These are phyloP conservation scores for Hartigia nigra DNA, from an alignment of 2,888 invertebrate genomes.

Conservation along the genomic window DNA sequence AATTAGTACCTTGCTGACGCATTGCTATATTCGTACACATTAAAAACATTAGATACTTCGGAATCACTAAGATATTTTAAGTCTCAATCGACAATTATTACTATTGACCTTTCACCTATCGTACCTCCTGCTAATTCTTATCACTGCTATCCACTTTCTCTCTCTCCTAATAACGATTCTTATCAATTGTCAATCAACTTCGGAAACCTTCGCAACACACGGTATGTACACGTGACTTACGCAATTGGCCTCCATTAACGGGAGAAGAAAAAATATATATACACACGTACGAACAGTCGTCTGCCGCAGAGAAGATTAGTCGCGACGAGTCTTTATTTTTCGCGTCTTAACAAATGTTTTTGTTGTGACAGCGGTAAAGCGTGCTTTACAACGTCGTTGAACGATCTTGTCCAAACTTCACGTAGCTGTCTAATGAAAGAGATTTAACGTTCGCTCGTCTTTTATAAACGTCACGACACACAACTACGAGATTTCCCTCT, in stretches of 20 bases:
- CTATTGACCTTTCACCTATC: no score
- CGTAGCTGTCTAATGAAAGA: not conserved
- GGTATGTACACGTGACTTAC: not conserved
- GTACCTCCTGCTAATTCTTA: no score
- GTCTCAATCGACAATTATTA: no score
- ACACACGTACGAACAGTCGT: not conserved
- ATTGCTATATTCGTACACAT: not conserved
- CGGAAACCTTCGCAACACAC: not conserved
- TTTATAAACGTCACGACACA: not conserved
- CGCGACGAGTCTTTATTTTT: not conserved
- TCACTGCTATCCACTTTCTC: no score
- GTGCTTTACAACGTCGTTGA: not conserved
- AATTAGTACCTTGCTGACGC: constrained; percentile 7
- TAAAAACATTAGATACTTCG: no score
- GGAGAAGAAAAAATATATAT: not conserved
- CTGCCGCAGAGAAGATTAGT: not conserved
- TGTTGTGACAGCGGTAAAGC: not conserved
- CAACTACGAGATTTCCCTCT: not conserved
- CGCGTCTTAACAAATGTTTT: not conserved
- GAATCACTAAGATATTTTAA: no score
- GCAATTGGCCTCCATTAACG: constrained; percentile 16
- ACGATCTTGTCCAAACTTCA: not conserved
- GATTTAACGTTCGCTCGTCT: not conserved
- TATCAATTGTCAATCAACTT: not conserved
- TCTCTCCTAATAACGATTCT: no score